Percentiles rank a stretch among this genome's conserved stretches.
Conservation (phyloP, 1,140 invertebrate species). For the Tetramorium parvispinum region DNA sequence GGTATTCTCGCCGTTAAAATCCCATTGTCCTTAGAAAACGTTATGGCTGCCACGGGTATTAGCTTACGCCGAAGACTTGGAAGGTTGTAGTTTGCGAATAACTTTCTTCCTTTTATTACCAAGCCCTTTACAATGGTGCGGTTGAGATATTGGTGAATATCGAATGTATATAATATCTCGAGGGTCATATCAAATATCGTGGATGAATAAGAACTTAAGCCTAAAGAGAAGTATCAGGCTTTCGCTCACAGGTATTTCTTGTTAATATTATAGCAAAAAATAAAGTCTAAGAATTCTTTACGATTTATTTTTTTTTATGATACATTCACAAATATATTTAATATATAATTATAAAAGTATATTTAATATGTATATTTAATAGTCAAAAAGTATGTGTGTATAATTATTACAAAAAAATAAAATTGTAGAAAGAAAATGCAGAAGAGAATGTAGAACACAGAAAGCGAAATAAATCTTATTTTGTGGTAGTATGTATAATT, state of each 20-base stretch:
- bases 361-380: too few relatives aligned
- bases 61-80: slow-evolving; percentile 41
- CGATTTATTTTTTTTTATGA: background rate
- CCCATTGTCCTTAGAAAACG: slow-evolving; percentile 31
- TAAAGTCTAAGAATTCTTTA: background rate
- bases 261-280: background rate
- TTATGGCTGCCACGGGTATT: slow-evolving; percentile 46
- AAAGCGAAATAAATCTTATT: background rate
- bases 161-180: slow-evolving; percentile 16
- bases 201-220: background rate
- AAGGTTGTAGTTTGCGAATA: slow-evolving; percentile 41
- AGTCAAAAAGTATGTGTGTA: too few relatives aligned
- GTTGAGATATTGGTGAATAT: slow-evolving; percentile 23
- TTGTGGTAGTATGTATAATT: background rate
- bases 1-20: slow-evolving; percentile 38
- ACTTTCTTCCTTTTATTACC: slow-evolving; percentile 36
- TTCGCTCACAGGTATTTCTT: background rate
- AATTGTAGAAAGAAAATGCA: too few relatives aligned
- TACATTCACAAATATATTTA: background rate
- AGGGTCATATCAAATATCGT: slow-evolving; percentile 17
- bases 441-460: background rate
- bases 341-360: background rate
- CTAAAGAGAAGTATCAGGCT: background rate
- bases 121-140: slow-evolving; percentile 6
- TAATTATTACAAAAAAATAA: background rate